These are phyloP conservation scores for Dreissena polymorpha DNA, from an alignment of 1,140 invertebrate species.

Conservation along the genomic window DNA sequence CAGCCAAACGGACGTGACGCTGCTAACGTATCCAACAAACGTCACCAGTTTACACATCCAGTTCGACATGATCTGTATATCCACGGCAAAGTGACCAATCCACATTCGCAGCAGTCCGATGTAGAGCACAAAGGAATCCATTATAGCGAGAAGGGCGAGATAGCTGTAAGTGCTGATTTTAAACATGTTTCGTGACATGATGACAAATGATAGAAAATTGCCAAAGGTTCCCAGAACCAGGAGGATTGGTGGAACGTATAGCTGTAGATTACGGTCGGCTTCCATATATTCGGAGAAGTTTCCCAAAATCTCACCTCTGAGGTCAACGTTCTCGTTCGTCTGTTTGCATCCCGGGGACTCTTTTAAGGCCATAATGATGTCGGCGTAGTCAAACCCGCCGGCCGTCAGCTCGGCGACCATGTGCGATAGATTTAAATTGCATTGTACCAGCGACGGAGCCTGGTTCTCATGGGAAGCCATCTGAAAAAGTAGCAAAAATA, in stretches of 20 bases:
- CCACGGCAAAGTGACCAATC: slow-evolving; percentile 68
- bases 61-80: slow-evolving; percentile 61
- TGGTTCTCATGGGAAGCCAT: too few species aligned
- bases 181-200: slow-evolving; percentile 63
- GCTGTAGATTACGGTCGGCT: slow-evolving; percentile 2
- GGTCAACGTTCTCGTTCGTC: background rate
- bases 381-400: too few species aligned
- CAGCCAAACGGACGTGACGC: slow-evolving; percentile 77
- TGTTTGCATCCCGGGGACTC: too few species aligned
- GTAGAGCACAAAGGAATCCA: slow-evolving; percentile 74
- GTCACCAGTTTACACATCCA: slow-evolving; percentile 74
- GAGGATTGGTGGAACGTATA: slow-evolving; percentile 72
- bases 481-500: too few species aligned
- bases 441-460: too few species aligned
- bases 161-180: slow-evolving; percentile 73
- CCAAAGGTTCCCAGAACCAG: slow-evolving; percentile 75
- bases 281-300: slow-evolving; percentile 31
- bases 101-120: slow-evolving; percentile 74
- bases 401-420: too few species aligned
- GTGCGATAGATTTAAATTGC: too few species aligned
- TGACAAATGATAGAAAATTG: slow-evolving; percentile 73
- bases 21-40: slow-evolving; percentile 72
- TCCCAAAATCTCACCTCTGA: background rate
- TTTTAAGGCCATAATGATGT: too few species aligned
- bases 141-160: slow-evolving; percentile 71